These are phyloP conservation scores for Vombatus ursinus DNA, from an alignment of 2,113 vertebrate species.

Conservation along the genomic window DNA sequence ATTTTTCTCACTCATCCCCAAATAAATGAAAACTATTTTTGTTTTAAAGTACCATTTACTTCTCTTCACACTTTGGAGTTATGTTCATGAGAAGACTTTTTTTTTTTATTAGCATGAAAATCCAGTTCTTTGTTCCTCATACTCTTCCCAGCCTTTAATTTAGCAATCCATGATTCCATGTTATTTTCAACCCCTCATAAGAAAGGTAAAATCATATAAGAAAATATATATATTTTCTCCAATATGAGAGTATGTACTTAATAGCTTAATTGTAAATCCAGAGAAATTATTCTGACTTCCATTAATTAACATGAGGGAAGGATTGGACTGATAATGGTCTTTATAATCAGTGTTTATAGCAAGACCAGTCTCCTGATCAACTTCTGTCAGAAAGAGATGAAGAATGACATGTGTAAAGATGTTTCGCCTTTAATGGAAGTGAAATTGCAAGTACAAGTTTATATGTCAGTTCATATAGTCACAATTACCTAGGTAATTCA, in stretches of 20 bases:
- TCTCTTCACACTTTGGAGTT: not conserved
- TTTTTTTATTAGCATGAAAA: not conserved
- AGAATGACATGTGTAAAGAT: not conserved
- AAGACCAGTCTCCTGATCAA: not conserved
- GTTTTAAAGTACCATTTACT: not conserved
- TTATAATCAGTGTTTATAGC: not conserved
- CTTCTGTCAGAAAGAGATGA: not conserved
- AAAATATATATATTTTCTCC: not conserved
- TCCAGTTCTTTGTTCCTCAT: not conserved
- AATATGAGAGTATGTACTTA: not conserved
- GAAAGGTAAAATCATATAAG: not conserved
- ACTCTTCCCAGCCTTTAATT: not conserved
- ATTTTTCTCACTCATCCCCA: not conserved
- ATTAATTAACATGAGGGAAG: not conserved
- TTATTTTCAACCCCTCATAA: constrained; percentile 25
- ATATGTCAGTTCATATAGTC: not conserved
- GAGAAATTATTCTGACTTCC: constrained; percentile 15
- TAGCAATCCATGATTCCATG: not conserved
- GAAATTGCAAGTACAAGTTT: not conserved
- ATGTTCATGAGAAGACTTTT: not conserved
- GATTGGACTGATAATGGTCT: not conserved
- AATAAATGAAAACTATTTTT: not conserved
- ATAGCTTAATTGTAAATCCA: not conserved
- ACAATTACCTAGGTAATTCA: not conserved
- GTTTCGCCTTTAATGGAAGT: not conserved